Base-by-base conservation (phyloP, 2,888 invertebrate genomes). In the Panopea generosa region DNA sequence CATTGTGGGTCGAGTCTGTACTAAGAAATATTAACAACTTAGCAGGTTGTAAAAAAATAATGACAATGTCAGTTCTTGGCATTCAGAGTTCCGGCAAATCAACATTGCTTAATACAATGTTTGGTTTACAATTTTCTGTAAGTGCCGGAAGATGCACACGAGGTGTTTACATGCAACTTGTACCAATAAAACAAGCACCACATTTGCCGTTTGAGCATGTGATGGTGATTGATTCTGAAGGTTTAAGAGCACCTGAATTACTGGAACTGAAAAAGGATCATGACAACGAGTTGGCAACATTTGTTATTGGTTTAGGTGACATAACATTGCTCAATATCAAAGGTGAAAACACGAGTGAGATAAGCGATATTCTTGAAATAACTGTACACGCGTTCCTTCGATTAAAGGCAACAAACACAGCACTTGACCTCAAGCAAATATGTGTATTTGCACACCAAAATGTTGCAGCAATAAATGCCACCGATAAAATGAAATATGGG, bases 401-500 rank as follows among this genome's bases (percentile, higher is more conserved):
- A 14, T 20, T 49, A 18, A 49, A 49, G 20, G 14, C 20, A n/a
- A 20, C 49, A 49, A 49, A 49, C n/a, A n/a, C n/a, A n/a, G n/a
- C n/a, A 18, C 7, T 49, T 7, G 49, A 49, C 20, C 7, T 49
- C 7, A 49, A 49, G 6, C 14, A 49, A 20, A 49, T 7, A 14
- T 49, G 49, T 49, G 18, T 49, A 6, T 14, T 49, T 49, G n/a
- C 20, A 7, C 49, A 49, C 18, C 49, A 49, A 6, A 49, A 49
- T 49, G n/a, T 49, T 14, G 11, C 7, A 14, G 49, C 14, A 16
- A 49, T 49, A 49, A 14, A 16, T 7, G 49, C 49, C 26, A 22
- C 7, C 16, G 22, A 49, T 27, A 26, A 60, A 49, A 60, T 60
- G 60, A 60, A 47, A 40, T 26, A 26, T 47, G 27, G 27, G 27